Evolutionary conservation across 2,797 vertebrate genomes (phyloP).

Genomic region (Avahi laniger): DNA sequence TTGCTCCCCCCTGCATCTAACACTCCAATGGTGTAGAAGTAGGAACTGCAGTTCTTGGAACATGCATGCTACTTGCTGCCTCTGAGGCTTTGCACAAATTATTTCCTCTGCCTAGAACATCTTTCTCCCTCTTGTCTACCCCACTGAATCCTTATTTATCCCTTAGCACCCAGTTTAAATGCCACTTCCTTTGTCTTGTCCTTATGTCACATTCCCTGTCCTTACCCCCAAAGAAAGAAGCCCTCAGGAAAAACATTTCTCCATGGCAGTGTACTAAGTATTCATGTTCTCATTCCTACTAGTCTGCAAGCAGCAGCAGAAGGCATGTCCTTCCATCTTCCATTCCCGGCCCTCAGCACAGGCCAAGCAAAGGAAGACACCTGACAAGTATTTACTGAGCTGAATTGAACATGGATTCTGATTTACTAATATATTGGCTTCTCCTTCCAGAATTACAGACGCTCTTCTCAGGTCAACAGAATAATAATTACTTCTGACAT

Average conservation of each 20-base stretch:
- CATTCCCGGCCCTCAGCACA: background rate
- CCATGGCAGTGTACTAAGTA: background rate
- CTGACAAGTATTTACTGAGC: background rate
- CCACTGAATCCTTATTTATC: background rate
- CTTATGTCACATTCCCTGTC: background rate
- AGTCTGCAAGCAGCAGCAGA: background rate
- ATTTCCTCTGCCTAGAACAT: background rate
- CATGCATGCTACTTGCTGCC: background rate
- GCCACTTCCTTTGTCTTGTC: background rate
- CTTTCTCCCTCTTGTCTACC: background rate
- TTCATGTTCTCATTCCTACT: background rate
- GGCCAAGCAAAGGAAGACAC: background rate
- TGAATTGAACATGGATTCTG: background rate
- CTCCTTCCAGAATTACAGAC: background rate
- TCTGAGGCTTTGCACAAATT: background rate
- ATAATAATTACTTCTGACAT: background rate
- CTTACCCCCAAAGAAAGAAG: background rate
- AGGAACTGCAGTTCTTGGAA: background rate
- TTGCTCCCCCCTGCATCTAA: background rate
- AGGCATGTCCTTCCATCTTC: background rate
- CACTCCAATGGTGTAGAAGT: fast-evolving
- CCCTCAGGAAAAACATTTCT: background rate
- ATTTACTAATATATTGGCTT: background rate
- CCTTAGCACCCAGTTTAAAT: background rate
- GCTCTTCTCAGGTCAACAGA: background rate